A percentile compares a stretch with the other conserved stretches of the same genome.
Evolutionary conservation across 2,797 vertebrate genomes (phyloP).

Genomic region (Spinus pinus): DNA sequence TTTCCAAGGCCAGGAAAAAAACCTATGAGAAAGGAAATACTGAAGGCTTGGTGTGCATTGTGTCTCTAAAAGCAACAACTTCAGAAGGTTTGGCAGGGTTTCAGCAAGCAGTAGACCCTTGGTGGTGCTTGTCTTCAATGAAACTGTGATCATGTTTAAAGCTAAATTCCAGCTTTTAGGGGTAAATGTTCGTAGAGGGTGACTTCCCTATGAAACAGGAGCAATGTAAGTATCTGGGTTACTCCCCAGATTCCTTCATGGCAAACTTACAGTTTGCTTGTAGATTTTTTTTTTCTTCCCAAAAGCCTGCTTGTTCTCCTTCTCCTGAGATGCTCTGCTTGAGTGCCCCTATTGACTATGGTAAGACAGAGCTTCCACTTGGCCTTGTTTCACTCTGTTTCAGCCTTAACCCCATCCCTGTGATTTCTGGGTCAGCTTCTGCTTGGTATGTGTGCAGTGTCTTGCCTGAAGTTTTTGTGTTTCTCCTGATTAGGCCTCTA

Average conservation of each 20-base stretch:
- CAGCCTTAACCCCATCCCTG: not conserved
- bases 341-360: not conserved
- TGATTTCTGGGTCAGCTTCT: slow-evolving; percentile 22
- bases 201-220: not conserved
- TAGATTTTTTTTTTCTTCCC: fast-evolving
- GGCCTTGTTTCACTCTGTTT: not conserved
- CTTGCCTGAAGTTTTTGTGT: not conserved
- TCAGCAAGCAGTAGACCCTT: not conserved
- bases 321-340: not conserved
- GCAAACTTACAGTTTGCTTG: not conserved
- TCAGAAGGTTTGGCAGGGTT: not conserved
- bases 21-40: not conserved
- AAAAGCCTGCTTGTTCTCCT: not conserved
- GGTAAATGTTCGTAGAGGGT: not conserved
- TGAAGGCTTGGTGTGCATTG: not conserved
- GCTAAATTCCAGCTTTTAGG: not conserved
- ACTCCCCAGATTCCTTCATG: not conserved
- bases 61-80: not conserved
- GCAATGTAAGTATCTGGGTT: not conserved
- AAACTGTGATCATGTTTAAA: not conserved
- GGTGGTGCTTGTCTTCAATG: not conserved
- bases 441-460: not conserved
- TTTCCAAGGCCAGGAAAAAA: not conserved
- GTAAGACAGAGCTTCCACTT: not conserved
- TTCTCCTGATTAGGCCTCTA: not conserved